Evolutionary conservation across 2,113 vertebrate genomes (phyloP), one percentile per base, ranked within the genome.

Genomic region (Dipodomys stephensi): DNA sequence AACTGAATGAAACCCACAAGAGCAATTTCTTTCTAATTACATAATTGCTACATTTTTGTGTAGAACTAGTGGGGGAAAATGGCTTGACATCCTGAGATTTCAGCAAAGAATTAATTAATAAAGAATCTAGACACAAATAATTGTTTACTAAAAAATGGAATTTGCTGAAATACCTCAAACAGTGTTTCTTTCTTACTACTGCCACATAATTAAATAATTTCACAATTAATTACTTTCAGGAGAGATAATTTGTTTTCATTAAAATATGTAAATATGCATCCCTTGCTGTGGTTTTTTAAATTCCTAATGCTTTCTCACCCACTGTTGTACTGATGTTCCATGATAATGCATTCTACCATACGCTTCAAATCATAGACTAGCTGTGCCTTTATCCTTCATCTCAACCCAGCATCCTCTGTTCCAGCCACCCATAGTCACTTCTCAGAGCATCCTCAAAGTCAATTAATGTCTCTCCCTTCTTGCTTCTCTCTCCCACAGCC

Each of bases 231-330:
- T 97, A 96, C 95, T 96, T 97, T 94, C 94, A 95, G 93, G 86
- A 96, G 93, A 97, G 96, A 97, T 94, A 96, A 97, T 97, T 96
- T 97, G 92, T 97, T 97, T 96, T 97, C 96, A 97, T 97, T 97
- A 97, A 96, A 96, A 96, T 97, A 97, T 97, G 96, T 96, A 97
- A 97, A 97, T 97, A 96, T 96, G 76, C 86, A 96, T 92, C 86
- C 92, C 77, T 96, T 78, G 90, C 90, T 97, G 91, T 78, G 68
- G 3, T 85, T 78, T 85, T 78, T 62, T 49, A 30, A 39, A 20
- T 91, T 62, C 18, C 5, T 46, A 76, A 82, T 88, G 49, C 78
- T 92, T 94, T 78, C 69, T 93, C 57, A 57, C 80, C 93, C 86
- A 96, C 85, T 92, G 69, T 95, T 95, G 20, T 67, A 64, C 82